These are phyloP conservation scores for Embidobia sp. DNA, from an alignment of 2,888 invertebrate genomes.

Conservation along the genomic window DNA sequence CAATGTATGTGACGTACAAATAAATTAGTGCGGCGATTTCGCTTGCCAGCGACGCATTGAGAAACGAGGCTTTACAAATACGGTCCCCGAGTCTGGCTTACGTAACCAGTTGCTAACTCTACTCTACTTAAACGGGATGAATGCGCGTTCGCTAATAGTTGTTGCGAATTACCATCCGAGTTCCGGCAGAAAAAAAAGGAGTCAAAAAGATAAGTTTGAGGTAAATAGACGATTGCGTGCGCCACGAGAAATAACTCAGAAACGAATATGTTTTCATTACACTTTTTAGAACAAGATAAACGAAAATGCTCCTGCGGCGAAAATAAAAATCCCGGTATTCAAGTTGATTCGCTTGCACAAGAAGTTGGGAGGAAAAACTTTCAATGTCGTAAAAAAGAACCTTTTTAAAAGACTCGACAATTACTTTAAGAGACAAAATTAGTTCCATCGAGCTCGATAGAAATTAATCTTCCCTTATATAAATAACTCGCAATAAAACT, in stretches of 20 bases:
- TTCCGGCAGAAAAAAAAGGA: constrained; percentile 68
- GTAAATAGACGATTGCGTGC: constrained; percentile 30
- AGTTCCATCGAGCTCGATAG: background rate
- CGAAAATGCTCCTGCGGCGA: background rate
- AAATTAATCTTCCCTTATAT: constrained; percentile 12
- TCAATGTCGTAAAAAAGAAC: constrained; percentile 3
- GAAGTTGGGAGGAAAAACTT: background rate
- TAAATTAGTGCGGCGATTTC: constrained; percentile 70
- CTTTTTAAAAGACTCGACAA: background rate
- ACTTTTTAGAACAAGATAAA: background rate
- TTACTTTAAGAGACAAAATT: constrained; percentile 7
- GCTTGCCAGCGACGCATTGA: constrained; percentile 64
- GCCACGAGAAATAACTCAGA: background rate
- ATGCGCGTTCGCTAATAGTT: constrained; percentile 78
- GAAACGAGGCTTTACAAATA: constrained; percentile 67
- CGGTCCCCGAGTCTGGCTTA: constrained; percentile 66
- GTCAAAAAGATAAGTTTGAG: constrained; percentile 54
- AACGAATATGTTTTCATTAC: background rate
- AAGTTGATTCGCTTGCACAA: too few species aligned
- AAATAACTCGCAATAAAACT: constrained; percentile 28
- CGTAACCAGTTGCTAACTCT: constrained; percentile 73
- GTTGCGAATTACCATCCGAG: constrained; percentile 74
- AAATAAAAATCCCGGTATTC: background rate
- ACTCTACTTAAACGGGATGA: constrained; percentile 78
- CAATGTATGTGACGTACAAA: constrained; percentile 58